Evolutionary conservation across 1,140 invertebrate species (phyloP), one percentile per base, ranked within the genome.

Genomic region (Polypedilum vanderplanki): DNA sequence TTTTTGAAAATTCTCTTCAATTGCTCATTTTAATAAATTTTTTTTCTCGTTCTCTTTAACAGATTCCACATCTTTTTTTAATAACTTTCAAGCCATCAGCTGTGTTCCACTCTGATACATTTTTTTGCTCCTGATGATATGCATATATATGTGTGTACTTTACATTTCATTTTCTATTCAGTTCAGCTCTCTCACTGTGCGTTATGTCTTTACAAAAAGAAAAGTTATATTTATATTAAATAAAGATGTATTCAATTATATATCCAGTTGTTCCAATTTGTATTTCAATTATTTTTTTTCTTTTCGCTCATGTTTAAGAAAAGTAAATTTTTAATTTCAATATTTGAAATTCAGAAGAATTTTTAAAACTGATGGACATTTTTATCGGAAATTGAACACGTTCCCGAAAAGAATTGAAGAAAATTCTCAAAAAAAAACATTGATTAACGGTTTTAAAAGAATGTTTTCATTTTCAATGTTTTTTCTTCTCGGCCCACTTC

Each of bases 121-220:
- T 33, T 33, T 33, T 33, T 33, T 33, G 2, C 24, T 33, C 24
- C 24, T 33, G 24, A 33, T 33, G 1, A 33, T 57, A 57, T 57
- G 12, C n/a, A 57, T 57, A n/a, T n/a, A 57, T 57, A 57, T 57
- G n/a, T 57, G 46, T 57, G 46, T 57, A 57, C 46, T 57, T 57
- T 57, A 57, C 12, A 57, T 57, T 57, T n/a, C 46, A 57, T 57
- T 15, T 57, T 57, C 46, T 57, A 57, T 57, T 57, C 46, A 57
- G n/a, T 57, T 57, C 46, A 57, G 12, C 10, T 57, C n/a, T 15
- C 7, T 57, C 15, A 3, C 12, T 57, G 9, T 57, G 46, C 3
- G 46, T n/a, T 57, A 57, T 57, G 12, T 12, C 46, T n/a, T 57
- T 57, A 57, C 12, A 57, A 57, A 57, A 57, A 57, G 12, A n/a